Conservation (phyloP, 1,140 invertebrate genomes). For the Zaprionus ornatus region DNA sequence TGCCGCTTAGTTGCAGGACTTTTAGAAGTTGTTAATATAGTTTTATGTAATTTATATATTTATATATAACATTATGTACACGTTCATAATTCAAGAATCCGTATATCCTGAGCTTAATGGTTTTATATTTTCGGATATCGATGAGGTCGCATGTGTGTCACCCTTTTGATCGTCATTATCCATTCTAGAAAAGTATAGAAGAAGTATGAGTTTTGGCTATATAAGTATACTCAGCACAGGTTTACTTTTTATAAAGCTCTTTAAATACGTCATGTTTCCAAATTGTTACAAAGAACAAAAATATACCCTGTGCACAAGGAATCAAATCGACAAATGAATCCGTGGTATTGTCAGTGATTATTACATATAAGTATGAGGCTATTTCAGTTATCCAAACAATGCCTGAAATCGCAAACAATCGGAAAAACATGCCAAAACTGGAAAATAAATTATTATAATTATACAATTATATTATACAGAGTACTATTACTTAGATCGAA, state of each 20-base stretch:
- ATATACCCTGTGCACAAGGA: background rate
- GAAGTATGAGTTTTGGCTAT: background rate
- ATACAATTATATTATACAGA: background rate
- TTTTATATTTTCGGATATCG: background rate
- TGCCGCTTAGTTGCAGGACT: too few species aligned
- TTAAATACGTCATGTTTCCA: background rate
- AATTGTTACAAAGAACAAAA: conserved; percentile 2
- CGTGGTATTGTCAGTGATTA: background rate
- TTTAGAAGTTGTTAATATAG: too few species aligned
- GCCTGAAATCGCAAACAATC: background rate
- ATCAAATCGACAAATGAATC: background rate
- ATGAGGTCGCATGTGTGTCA: background rate
- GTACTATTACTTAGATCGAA: background rate
- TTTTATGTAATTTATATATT: too few species aligned
- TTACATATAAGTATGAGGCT: background rate
- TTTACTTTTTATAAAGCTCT: background rate
- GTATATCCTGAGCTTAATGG: too few species aligned
- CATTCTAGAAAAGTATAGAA: background rate
- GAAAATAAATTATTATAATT: background rate
- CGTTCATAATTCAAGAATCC: too few species aligned
- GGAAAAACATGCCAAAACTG: conserved; percentile 12
- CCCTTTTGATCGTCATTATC: background rate
- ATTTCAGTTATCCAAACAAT: conserved; percentile 2
- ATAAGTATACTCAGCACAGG: background rate
- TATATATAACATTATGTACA: too few species aligned